Evolutionary conservation across 2,888 invertebrate genomes (phyloP), one percentile per base, ranked within the genome.

Genomic region (Chalcosyrphus nemorum): DNA sequence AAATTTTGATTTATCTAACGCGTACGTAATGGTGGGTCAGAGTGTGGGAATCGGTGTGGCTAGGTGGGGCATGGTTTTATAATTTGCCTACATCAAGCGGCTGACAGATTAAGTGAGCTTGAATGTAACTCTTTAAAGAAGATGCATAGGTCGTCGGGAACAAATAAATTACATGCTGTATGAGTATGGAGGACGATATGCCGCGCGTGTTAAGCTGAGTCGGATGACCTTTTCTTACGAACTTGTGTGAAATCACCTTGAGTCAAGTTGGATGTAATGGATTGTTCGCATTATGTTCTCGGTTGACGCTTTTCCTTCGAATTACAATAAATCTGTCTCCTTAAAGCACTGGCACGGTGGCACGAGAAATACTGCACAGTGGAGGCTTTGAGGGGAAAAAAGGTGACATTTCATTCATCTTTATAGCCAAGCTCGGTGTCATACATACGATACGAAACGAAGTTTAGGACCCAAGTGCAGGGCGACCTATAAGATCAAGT

Each of bases 101-200:
- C 13, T 24, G 9, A 24, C 35, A 32, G 29, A 63, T 17, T 3
- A 21, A 13, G 5, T 63, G 7, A 7, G 32, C 27, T 35, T 47
- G 7, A 38, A 38, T 45, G 45, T 47, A 35, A 47, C 63, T 35
- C 21, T 32, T 32, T 9, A 35, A 21, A n/a, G 13, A n/a, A 47
- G 47, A 35, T 29, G 2, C 15, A 43, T 66, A n/a, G 52, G 17
- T 27, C 54, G 54, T 41, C 54, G 41, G 52, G 21, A 32, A 41
- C n/a, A 17, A 35, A 70, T 70, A 70, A 70, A 70, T 70, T 57
- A 57, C 27, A 57, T 5, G 17, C 4, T 11, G 7, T 19, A 45
- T 29, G 9, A 24, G 24, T 24, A 24, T 24, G 24, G 2, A 27
- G 61, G n/a, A n/a, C n/a, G n/a, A n/a, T n/a, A 61, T 45, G 11